Evolutionary conservation across 1,140 invertebrate genomes (phyloP), one percentile per base, ranked within the genome.

Genomic region (Ceratitis capitata): DNA sequence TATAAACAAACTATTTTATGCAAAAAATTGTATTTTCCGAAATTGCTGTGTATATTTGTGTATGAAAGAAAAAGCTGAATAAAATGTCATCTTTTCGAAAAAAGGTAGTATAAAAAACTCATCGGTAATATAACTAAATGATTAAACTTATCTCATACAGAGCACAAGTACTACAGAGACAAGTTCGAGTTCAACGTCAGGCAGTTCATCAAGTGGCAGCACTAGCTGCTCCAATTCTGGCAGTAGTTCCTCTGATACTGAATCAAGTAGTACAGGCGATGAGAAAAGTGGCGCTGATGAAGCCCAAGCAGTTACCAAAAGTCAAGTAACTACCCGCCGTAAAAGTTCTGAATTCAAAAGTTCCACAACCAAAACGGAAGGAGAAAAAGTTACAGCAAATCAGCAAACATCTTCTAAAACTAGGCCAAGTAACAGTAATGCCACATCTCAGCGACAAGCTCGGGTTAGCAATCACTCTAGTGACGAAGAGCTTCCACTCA

Each of bases 191-290:
- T 94, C 93, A n/a, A 93, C 93, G 64, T 95, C 95, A 42, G 95
- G 94, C 47, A 93, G 93, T 0, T 93, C 93, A 3, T 92, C 92
- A 61, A 93, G 92, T 87, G 94, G 94, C 1, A 95, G 94, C 39
- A 95, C 94, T 87, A 95, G 95, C 82, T 88, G 90, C 53, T 88
- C 90, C 0, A 90, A 91, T 49, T 88, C 88, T 1, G 89, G 88
- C 58, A 89, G 88, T 23, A 95, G 94, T 87, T 95, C 94, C 26
- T 95, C 95, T 0, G 95, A 95, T 82, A 94, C 95, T 0, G 95
- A 94, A 64, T 95, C 95, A n/a, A 95, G 94, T 16, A 95, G 95
- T 86, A 95, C 94, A 0, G 93, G 93, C 88, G 89, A 87, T 88
- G 87, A 51, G 35, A 87, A 87, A 56, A 47, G 69, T 78, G 39